Evolutionary conservation across 2,888 invertebrate species (phyloP).

Genomic region (Morpho achilles): DNA sequence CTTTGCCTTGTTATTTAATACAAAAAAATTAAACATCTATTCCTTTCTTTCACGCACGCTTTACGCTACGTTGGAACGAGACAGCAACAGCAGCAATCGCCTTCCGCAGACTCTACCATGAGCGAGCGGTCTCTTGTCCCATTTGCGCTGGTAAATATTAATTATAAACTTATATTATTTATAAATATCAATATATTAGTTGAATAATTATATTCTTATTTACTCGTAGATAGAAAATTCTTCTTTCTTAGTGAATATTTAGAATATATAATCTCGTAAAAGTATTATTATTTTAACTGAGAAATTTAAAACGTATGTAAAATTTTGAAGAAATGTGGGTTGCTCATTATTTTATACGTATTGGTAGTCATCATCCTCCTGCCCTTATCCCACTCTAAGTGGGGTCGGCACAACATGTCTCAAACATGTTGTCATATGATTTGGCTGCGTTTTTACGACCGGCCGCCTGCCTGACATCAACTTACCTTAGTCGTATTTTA

Average conservation of each 20-base stretch:
- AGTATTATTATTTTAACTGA: no score
- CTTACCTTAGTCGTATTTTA: no score
- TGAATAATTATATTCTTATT: neutral
- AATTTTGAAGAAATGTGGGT: no score
- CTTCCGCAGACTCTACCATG: constrained; percentile 76
- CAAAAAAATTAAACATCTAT: constrained; percentile 9
- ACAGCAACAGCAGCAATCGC: constrained; percentile 74
- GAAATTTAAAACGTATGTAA: no score
- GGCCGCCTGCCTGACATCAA: no score
- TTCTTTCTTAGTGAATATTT: neutral
- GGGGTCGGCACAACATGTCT: no score
- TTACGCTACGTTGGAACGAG: constrained; percentile 39
- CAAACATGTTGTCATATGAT: no score
- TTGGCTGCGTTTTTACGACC: no score
- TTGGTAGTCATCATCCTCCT: no score
- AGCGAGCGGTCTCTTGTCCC: constrained; percentile 74
- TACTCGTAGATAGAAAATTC: neutral
- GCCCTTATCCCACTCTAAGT: no score
- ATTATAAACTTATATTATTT: constrained; percentile 36
- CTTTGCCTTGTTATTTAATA: neutral
- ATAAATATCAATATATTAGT: neutral
- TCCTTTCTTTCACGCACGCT: constrained; percentile 54
- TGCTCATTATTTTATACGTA: no score
- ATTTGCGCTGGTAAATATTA: constrained; percentile 76
- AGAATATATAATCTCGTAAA: no score